Evolutionary conservation across 2,113 vertebrate species (phyloP), one percentile per base, ranked within the genome.

Genomic region (Crocuta crocuta): DNA sequence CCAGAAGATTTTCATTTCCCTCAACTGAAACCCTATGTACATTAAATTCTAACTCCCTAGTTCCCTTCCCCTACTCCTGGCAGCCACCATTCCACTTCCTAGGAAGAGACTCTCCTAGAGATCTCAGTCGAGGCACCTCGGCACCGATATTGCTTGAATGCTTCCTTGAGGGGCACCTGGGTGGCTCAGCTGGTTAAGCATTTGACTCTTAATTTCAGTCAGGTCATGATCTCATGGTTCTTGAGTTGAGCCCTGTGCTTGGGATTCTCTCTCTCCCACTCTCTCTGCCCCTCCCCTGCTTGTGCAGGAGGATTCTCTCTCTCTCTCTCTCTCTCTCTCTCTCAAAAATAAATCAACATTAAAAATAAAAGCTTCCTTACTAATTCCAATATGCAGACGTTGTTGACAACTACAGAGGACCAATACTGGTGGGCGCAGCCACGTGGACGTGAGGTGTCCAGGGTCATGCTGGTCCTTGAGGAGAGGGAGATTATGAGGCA

Each of bases 21-120:
- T 31, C 33, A 50, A 23, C 3, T 48, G 89, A 93, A 93, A 76
- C n/a, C 61, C 3, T 1, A 66, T 33, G 26, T 5, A 6, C 73
- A 55, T 70, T 33, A 28, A 45, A 93, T 3, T 68, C n/a, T 50
- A 17, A 82, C 61, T 61, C 16, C 23, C 17, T 17, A 26, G 39
- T 58, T 2, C 2, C 33, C 6, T 5, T 23, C 0, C 12, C 28
- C 21, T 0, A 31, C 4, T 28, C 39, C 66, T 65, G n/a, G 61
- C 48, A 61, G 65, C 31, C 28, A 65, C 66, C 28, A 21, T 76
- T 85, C 84, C 79, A 85, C 73, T 84, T 50, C 61, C 15, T 33
- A 26, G 48, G 73, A 92, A 63, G 80, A 13, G 21, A 80, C 24
- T 58, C 26, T 68, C 70, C 28, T 61, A 28, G 35, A 48, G 16